Evolutionary conservation across 1,140 invertebrate species (phyloP), one percentile per base, ranked within the genome.

Genomic region (Neoseiulus cucumeris): DNA sequence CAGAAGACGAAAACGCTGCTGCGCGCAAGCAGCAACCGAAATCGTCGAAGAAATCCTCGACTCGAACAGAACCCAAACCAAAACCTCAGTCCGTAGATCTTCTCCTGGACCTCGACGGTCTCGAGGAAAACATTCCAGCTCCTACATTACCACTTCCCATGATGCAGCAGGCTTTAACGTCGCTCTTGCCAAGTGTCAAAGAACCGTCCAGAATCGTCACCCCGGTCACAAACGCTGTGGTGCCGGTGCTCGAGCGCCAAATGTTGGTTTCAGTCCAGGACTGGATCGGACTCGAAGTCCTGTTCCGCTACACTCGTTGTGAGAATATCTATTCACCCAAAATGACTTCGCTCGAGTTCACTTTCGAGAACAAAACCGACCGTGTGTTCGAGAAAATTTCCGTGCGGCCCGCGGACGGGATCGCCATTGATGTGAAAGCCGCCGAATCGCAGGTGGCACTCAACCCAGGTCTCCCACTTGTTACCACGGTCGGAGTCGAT

Each of bases 261-360:
- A 20, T 25, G 2, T 66, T 66, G 17, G 47, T 55, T 28, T 18
- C 41, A 4, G 41, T 22, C 0, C 55, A 68, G 22, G 42, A 65
- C 2, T 68, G 79, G n/a, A 75, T 84, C 18, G 91, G 91, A 0
- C 75, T 96, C 30, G 80, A 81, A 70, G 78, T 88, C 28, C 76
- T 79, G 22, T 85, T 84, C 71, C 80, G 86, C 67, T 93, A 87
- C 77, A 85, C 84, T 0, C 81, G 90, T 69, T 81, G 83, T 7
- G 86, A 87, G 29, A 90, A 94, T 75, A 79, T 94, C 64, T 89
- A 85, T 75, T 92, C 88, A 25, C 79, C 84, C 28, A 80, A 79
- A 68, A 91, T 96, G 86, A 82, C 83, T 65, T 86, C 85, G 44
- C 78, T 96, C 7, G 87, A 94, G 75, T 75, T 96, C 64, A 80